Evolutionary conservation across 2,888 invertebrate genomes (phyloP), one percentile per base, ranked within the genome.

Genomic region (Lymantria monacha): DNA sequence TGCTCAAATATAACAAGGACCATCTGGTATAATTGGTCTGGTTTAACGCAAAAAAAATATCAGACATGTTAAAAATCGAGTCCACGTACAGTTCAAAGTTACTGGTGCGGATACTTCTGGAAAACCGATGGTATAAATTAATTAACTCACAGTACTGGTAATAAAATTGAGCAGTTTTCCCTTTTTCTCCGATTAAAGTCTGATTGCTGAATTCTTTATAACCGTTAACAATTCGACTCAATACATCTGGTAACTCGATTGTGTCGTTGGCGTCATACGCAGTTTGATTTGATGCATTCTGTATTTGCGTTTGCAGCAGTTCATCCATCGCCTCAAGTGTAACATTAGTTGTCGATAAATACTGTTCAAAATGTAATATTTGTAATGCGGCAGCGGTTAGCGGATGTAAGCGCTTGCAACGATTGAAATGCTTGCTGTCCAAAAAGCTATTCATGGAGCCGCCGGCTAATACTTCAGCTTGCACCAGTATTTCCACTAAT

Each of bases 371-470:
- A 62, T 74, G 74, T 38, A 76, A 48, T 30, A 64, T 58, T 57
- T 76, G 69, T 30, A 74, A 59, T 22, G 64, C 73, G 11, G 44
- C 62, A 53, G 70, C 37, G 5, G 56, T 47, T 30, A 77, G 51
- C 8, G 76, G 73, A 61, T 76, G 74, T 45, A 76, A 43, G 0
- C 74, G 66, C 57, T 76, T 76, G 43, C 76, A 77, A 0, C 75
- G 68, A 63, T 77, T n/a, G n/a, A 74, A 77, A 54, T 77, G 70
- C 43, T 77, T 79, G 48, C 77, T 61, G 13, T 69, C 67, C 10
- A 79, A 54, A 53, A 77, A 77, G 31, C 74, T 63, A 55, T 67
- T 63, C 48, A 67, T 57, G 0, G 76, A 79, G 8, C 76, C 75
- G 3, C 52, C 55, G 0, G 74, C 75, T 61, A 78, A 50, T 46